Evolutionary conservation across 2,888 invertebrate species (phyloP).

Genomic region (Chalcis sispes): DNA sequence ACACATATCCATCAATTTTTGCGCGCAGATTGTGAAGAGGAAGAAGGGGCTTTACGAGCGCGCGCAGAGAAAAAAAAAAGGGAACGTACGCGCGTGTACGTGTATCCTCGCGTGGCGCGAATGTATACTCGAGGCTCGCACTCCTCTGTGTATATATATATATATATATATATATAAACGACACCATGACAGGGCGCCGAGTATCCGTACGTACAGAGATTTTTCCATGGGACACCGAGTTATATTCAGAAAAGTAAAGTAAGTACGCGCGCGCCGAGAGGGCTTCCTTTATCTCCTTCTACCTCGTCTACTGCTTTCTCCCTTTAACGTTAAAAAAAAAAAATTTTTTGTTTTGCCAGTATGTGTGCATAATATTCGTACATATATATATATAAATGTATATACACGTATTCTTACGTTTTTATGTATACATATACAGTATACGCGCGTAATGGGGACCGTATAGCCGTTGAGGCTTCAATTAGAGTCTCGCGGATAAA

Average conservation of each 20-base stretch:
- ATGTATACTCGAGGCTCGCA: too few relatives aligned
- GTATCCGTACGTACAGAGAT: too few relatives aligned
- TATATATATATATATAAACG: neutral
- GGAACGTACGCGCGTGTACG: neutral
- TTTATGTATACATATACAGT: neutral
- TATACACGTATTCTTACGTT: neutral
- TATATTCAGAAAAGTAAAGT: neutral
- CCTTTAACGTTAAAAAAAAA: constrained; percentile 11
- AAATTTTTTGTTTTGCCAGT: constrained; percentile 16
- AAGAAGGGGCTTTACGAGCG: neutral
- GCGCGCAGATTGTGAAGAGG: constrained; percentile 19
- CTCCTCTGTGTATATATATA: too few relatives aligned
- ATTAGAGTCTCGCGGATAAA: constrained; percentile 65
- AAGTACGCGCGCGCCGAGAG: neutral
- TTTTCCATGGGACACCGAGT: too few relatives aligned
- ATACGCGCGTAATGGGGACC: neutral
- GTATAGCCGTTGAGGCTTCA: constrained; percentile 59
- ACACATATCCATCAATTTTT: constrained; percentile 44
- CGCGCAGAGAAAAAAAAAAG: neutral
- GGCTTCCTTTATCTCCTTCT: constrained; percentile 8
- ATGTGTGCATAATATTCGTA: constrained; percentile 11
- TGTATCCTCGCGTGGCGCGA: too few relatives aligned
- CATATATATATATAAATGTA: constrained; percentile 10
- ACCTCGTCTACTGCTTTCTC: neutral
- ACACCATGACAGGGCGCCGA: too few relatives aligned